A percentile compares a stretch with the other conserved stretches of the same genome.
phyloP scores from a whole-genome alignment of 64 coral and sea anemone species.

The Montipora cactus region DNA sequence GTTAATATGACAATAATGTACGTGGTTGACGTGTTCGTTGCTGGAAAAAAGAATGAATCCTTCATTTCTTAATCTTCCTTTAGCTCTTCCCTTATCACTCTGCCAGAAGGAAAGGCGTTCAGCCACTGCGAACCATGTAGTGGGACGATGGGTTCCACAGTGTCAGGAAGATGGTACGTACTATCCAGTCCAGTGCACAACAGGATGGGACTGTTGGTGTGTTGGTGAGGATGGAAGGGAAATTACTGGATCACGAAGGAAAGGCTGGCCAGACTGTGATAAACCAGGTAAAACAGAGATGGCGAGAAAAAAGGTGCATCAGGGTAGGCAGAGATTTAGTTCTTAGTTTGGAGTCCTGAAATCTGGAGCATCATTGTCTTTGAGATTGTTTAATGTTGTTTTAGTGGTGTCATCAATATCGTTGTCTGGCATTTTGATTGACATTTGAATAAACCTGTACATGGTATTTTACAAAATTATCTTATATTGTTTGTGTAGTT shows the following conservation, averaged over 20 bases:
- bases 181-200: constrained; percentile 81
- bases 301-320: not conserved
- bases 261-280: constrained; percentile 87
- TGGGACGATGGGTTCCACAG: constrained; percentile 86
- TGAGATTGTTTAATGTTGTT: too few species aligned
- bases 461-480: too few species aligned
- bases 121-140: constrained; percentile 68
- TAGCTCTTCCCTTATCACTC: constrained; percentile 52
- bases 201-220: constrained; percentile 92
- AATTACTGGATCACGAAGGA: constrained; percentile 63
- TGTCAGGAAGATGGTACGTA: constrained; percentile 86
- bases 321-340: too few species aligned
- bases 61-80: not conserved
- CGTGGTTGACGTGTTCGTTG: too few species aligned
- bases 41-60: not conserved
- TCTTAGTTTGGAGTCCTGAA: too few species aligned
- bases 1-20: too few species aligned
- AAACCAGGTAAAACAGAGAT: constrained; percentile 50
- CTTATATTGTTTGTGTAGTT: too few species aligned
- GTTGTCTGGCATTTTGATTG: too few species aligned
- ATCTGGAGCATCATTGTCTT: too few species aligned
- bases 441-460: too few species aligned
- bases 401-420: too few species aligned
- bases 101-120: constrained; percentile 77
- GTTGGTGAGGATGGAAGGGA: constrained; percentile 86